Evolutionary conservation across 2,888 invertebrate genomes (phyloP), one percentile per base, ranked within the genome.

Genomic region (Dicroscelio sp.): DNA sequence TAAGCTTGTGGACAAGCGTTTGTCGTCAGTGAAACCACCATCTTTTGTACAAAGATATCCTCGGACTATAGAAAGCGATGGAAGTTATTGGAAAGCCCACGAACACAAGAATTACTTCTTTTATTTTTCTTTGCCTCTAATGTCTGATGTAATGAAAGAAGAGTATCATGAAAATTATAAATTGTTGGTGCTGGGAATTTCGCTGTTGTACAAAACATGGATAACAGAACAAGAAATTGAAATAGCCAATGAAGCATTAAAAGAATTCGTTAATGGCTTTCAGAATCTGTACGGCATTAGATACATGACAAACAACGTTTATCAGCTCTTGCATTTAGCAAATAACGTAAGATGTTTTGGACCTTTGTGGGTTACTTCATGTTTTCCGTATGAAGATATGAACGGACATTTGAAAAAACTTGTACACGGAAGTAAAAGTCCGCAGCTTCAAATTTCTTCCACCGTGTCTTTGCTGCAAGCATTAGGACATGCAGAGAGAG

Each of bases 231-330:
- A n/a, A n/a, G n/a, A n/a, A n/a, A n/a, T n/a, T n/a, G n/a, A n/a
- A n/a, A n/a, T n/a, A n/a, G n/a, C n/a, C n/a, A n/a, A n/a, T n/a
- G n/a, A n/a, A n/a, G n/a, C n/a, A n/a, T n/a, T n/a, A n/a, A n/a
- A n/a, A n/a, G n/a, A n/a, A n/a, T n/a, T n/a, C n/a, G n/a, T n/a
- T n/a, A n/a, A n/a, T n/a, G n/a, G n/a, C n/a, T n/a, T n/a, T n/a
- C n/a, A n/a, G n/a, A n/a, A n/a, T n/a, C n/a, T n/a, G n/a, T n/a
- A n/a, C n/a, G n/a, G n/a, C n/a, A n/a, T n/a, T n/a, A 55, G 65
- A 17, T 76, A 93, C 31, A 92, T 94, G 92, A 88, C 91, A 0
- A 75, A 60, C 8, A 94, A 93, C 73, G 23, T 94, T 12, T 93
- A 93, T 80, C 69, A 75, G 10, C 55, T 94, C 2, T 58, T 93